These are phyloP conservation scores for Smittia aterrima DNA, from an alignment of 2,888 invertebrate species.

Conservation along the genomic window DNA sequence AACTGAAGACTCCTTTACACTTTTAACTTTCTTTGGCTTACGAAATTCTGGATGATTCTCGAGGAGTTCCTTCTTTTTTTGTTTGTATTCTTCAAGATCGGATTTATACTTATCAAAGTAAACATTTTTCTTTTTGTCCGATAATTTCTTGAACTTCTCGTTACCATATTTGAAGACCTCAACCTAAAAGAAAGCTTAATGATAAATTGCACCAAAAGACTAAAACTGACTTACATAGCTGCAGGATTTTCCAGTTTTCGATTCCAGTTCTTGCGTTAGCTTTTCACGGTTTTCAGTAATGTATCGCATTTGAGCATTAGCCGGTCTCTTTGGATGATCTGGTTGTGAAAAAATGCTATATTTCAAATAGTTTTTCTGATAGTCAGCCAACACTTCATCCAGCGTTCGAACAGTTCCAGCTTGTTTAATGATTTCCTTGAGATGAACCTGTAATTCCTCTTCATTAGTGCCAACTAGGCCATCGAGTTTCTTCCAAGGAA, in stretches of 20 bases:
- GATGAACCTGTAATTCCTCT: background rate
- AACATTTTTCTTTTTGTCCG: background rate
- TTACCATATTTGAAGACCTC: background rate
- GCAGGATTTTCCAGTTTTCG: background rate
- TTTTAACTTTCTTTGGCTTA: background rate
- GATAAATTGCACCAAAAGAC: background rate
- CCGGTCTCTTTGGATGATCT: conserved; percentile 1
- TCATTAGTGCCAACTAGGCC: too few species aligned
- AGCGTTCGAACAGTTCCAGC: background rate
- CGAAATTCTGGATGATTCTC: background rate
- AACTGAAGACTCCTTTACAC: background rate
- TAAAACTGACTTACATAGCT: background rate
- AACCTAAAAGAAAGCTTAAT: background rate
- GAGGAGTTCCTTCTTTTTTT: background rate
- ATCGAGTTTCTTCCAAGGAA: too few species aligned
- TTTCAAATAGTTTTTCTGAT: background rate
- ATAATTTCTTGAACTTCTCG: background rate
- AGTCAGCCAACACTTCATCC: conserved; percentile 5
- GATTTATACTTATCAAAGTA: background rate
- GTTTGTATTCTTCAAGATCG: background rate
- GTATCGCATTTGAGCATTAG: background rate
- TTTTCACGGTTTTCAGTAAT: background rate
- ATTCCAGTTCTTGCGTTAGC: background rate
- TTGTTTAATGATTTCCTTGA: background rate
- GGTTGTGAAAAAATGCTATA: background rate